A percentile compares a stretch with the other conserved stretches of the same genome.
Evolutionary conservation across 2,113 vertebrate species (phyloP).

Genomic region (Phaetusa simplex): DNA sequence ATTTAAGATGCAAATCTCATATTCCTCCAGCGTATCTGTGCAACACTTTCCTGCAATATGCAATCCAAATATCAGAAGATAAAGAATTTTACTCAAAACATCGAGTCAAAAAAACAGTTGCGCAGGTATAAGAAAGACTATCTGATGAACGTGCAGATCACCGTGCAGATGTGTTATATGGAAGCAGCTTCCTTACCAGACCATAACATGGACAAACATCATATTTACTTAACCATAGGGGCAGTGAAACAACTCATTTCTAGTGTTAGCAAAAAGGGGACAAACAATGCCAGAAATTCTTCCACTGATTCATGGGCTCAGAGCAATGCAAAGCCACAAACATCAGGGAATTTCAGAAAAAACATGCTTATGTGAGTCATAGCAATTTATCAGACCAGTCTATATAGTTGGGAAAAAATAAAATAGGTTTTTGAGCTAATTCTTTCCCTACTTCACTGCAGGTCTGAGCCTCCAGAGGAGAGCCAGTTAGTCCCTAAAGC

Average conservation of each 20-base stretch:
- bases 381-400: fast-evolving
- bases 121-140: fast-evolving
- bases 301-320: neutral
- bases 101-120: fast-evolving
- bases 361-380: fast-evolving
- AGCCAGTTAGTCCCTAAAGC: neutral
- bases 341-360: neutral
- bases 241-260: neutral
- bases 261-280: neutral
- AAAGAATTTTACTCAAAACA: neutral
- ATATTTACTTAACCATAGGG: fast-evolving
- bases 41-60: neutral
- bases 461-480: neutral
- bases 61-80: neutral
- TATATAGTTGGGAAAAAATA: fast-evolving
- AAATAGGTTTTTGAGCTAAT: fast-evolving
- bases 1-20: fast-evolving
- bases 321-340: neutral
- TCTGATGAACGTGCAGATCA: fast-evolving
- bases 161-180: fast-evolving
- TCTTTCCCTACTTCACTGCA: fast-evolving
- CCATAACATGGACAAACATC: fast-evolving
- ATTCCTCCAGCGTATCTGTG: neutral
- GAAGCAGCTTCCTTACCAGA: neutral
- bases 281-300: neutral